A percentile compares a stretch with the other conserved stretches of the same genome.
Conservation (phyloP, 2,888 invertebrate species). For the Macaria notata region DNA sequence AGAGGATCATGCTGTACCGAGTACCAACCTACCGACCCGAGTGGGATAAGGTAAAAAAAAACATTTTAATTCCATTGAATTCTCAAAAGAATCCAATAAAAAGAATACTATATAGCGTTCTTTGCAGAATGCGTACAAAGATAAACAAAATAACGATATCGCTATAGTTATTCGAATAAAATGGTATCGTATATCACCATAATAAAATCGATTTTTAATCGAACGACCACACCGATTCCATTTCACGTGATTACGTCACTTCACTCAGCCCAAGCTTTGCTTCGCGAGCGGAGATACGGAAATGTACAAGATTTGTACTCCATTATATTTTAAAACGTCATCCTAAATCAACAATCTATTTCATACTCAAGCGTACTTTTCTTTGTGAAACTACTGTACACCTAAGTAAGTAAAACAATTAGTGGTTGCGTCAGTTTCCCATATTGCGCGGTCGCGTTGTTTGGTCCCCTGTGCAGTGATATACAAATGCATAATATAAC, state of each 20-base stretch:
- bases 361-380: slow-evolving; percentile 49
- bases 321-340: slow-evolving; percentile 75
- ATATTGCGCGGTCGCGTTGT: slow-evolving; percentile 64
- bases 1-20: too few relatives aligned
- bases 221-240: slow-evolving; percentile 15
- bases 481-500: slow-evolving; percentile 80
- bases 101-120: too few relatives aligned
- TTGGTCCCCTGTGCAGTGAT: slow-evolving; percentile 71
- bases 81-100: too few relatives aligned
- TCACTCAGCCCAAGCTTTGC: slow-evolving; percentile 67
- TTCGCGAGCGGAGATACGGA: slow-evolving; percentile 56
- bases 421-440: slow-evolving; percentile 39
- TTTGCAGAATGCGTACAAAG: too few relatives aligned
- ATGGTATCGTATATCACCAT: too few relatives aligned
- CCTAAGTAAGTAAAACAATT: slow-evolving; percentile 66
- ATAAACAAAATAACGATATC: too few relatives aligned
- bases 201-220: too few relatives aligned
- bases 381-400: slow-evolving; percentile 48
- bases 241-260: slow-evolving; percentile 60
- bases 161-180: too few relatives aligned
- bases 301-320: slow-evolving; percentile 70
- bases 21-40: too few relatives aligned
- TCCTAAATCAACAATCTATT: slow-evolving; percentile 62
- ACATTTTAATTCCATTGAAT: too few relatives aligned
- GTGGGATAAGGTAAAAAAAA: too few relatives aligned